Conservation (phyloP, 2,888 invertebrate genomes). For the Erynnis tages region DNA sequence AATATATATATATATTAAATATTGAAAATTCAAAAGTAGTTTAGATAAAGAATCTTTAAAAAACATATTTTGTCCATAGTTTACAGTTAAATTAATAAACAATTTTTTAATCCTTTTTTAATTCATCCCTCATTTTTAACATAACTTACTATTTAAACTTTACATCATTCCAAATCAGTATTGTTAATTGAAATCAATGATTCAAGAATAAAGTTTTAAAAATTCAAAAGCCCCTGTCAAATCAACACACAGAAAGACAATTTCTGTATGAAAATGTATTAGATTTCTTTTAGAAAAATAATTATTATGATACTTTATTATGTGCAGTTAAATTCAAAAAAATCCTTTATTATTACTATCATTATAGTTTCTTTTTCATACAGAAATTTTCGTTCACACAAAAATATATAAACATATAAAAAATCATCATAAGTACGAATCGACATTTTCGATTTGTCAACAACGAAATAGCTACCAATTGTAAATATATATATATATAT, state of each 20-base stretch:
- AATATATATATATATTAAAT: too few species aligned
- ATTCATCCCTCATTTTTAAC: too few species aligned
- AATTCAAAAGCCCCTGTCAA: not conserved
- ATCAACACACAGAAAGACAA: not conserved
- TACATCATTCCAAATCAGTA: too few species aligned
- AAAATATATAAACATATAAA: not conserved
- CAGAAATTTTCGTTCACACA: conserved; percentile 6
- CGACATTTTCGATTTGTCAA: conserved; percentile 5
- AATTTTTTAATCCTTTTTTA: too few species aligned
- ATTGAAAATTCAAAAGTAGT: too few species aligned
- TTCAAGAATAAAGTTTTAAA: not conserved
- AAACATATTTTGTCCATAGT: too few species aligned
- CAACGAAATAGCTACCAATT: conserved; percentile 34
- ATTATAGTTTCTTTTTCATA: not conserved
- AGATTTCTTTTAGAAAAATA: not conserved
- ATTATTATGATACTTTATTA: conserved; percentile 1
- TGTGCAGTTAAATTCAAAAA: not conserved
- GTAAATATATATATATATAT: conserved; percentile 38
- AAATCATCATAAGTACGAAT: conserved; percentile 20
- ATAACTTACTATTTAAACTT: too few species aligned
- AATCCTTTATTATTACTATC: not conserved
- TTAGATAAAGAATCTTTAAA: too few species aligned
- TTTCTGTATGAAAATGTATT: not conserved
- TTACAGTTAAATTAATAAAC: too few species aligned
- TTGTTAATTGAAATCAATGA: not conserved